phyloP scores from a whole-genome alignment of 1,140 invertebrate genomes.

The Aplysia californica region DNA sequence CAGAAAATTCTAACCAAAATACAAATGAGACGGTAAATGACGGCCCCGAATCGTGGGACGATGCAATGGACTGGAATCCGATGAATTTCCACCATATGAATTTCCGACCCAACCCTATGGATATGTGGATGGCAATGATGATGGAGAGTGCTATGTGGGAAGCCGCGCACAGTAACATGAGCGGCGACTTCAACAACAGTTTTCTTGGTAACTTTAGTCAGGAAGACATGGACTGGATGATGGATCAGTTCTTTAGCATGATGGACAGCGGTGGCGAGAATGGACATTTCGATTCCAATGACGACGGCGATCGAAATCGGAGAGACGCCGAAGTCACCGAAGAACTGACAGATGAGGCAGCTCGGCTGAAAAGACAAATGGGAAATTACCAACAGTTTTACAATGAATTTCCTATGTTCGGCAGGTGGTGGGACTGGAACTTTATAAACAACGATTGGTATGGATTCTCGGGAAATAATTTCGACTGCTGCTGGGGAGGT shows the following conservation, averaged over 20 bases:
- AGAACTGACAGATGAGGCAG: no score
- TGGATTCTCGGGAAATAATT: no score
- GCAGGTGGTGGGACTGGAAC: no score
- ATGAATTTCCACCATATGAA: neutral
- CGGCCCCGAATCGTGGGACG: neutral
- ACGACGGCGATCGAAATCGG: neutral
- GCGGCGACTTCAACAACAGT: neutral
- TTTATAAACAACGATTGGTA: no score
- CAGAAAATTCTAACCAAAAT: no score
- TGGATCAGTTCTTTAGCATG: neutral
- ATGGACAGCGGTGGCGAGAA: neutral
- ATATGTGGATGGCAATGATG: conserved; percentile 11
- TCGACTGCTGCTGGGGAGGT: neutral
- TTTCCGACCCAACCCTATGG: neutral
- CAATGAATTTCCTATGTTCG: no score
- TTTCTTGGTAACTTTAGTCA: neutral
- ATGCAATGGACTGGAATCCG: neutral
- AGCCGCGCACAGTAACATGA: neutral
- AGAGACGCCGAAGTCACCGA: neutral
- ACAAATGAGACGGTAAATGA: neutral
- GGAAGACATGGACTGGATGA: neutral
- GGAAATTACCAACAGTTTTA: no score
- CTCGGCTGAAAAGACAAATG: no score
- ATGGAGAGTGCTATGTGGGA: conserved; percentile 13
- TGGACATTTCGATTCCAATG: neutral